These are phyloP conservation scores for Dinocampus coccinellae DNA, from an alignment of 2,888 invertebrate species.

Conservation along the genomic window DNA sequence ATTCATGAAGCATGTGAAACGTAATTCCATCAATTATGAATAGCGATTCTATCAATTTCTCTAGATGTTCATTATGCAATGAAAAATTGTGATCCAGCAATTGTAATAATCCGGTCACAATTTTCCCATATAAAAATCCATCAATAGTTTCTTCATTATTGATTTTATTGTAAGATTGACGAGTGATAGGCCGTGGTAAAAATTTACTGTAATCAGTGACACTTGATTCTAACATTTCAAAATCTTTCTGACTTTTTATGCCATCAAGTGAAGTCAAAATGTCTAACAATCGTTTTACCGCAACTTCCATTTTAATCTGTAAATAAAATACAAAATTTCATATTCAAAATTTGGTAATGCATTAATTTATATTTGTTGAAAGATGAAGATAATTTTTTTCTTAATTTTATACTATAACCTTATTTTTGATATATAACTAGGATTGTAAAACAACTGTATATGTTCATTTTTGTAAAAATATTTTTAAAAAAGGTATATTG, in stretches of 20 bases:
- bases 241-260: slow-evolving; percentile 65
- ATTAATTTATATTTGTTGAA: neutral
- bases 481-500: no score
- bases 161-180: slow-evolving; percentile 75
- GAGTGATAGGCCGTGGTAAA: slow-evolving; percentile 75
- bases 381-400: neutral
- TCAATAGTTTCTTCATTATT: slow-evolving; percentile 71
- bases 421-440: neutral
- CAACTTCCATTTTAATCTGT: slow-evolving; percentile 20
- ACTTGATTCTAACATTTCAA: slow-evolving; percentile 54
- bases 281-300: slow-evolving; percentile 63
- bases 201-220: slow-evolving; percentile 52
- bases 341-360: neutral
- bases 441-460: no score
- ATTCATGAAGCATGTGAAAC: slow-evolving; percentile 66
- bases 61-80: slow-evolving; percentile 60
- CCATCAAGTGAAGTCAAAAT: slow-evolving; percentile 59
- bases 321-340: neutral
- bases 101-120: slow-evolving; percentile 71
- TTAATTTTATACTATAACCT: neutral
- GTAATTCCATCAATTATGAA: slow-evolving; percentile 73
- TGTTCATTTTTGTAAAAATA: no score
- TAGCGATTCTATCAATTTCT: slow-evolving; percentile 68
- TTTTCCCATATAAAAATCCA: slow-evolving; percentile 70
- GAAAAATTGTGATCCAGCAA: slow-evolving; percentile 66